phyloP scores from a whole-genome alignment of 2,888 invertebrate genomes.

The Hypercompe scribonia region DNA sequence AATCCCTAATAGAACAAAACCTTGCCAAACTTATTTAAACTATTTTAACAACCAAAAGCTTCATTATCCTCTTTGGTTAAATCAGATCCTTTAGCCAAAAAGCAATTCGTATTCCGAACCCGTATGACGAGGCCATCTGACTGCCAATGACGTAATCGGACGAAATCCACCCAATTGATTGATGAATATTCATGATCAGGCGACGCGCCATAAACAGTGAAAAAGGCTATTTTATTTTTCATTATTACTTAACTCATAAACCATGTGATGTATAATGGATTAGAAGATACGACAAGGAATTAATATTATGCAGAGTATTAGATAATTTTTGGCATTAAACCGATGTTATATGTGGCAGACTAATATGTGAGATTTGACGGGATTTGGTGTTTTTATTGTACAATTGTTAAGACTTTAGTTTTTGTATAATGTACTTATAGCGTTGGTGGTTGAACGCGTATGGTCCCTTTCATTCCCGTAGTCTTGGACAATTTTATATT shows the following conservation, averaged over 20 bases:
- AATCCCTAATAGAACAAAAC: not conserved
- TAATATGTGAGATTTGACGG: too few relatives aligned
- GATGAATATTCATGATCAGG: constrained; percentile 15
- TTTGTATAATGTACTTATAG: too few relatives aligned
- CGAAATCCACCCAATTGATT: constrained; percentile 18
- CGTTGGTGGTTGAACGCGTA: too few relatives aligned
- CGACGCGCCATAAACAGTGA: not conserved
- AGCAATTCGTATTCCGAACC: constrained; percentile 15
- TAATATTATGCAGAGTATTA: too few relatives aligned
- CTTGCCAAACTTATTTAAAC: not conserved
- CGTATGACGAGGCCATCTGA: constrained; percentile 6
- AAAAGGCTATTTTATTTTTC: not conserved
- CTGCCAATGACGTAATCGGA: constrained; percentile 18
- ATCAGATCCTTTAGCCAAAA: not conserved
- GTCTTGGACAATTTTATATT: too few relatives aligned
- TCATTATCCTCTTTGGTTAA: constrained; percentile 4
- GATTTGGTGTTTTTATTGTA: too few relatives aligned
- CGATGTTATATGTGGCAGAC: too few relatives aligned
- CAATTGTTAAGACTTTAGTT: too few relatives aligned
- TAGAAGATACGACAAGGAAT: not conserved
- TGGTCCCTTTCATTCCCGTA: too few relatives aligned
- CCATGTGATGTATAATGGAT: not conserved
- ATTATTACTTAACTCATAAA: constrained; percentile 4
- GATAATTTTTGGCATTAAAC: too few relatives aligned
- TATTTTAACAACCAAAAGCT: not conserved